These are phyloP conservation scores for Phyllostomus hastatus DNA, from an alignment of 2,113 vertebrate species.

Conservation along the genomic window DNA sequence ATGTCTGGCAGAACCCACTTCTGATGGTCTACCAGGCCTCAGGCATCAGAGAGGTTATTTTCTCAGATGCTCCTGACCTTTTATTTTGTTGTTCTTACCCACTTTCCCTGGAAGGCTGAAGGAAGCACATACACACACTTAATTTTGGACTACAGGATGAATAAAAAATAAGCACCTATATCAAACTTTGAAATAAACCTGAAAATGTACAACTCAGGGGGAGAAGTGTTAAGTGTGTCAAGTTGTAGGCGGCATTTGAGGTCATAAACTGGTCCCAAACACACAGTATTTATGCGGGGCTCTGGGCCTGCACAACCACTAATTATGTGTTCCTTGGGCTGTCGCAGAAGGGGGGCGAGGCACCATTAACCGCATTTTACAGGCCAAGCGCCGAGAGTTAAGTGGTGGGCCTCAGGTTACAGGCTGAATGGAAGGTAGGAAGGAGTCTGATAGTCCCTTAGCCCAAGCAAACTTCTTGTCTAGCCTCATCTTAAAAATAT, in stretches of 20 bases:
- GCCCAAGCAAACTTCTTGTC: background rate
- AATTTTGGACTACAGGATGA: background rate
- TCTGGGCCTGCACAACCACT: slow-evolving; percentile 52
- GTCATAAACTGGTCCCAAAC: slow-evolving; percentile 50
- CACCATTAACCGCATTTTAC: slow-evolving; percentile 45
- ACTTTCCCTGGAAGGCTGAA: background rate
- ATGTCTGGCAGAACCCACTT: background rate
- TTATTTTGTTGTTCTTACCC: background rate
- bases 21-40: background rate
- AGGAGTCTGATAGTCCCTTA: background rate
- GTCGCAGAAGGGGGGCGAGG: background rate
- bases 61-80: background rate
- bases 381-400: slow-evolving; percentile 44
- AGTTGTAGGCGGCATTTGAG: slow-evolving; percentile 49
- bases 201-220: slow-evolving; percentile 19
- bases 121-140: background rate
- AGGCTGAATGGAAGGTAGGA: slow-evolving; percentile 40
- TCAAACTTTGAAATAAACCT: slow-evolving; percentile 42
- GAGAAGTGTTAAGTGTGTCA: slow-evolving; percentile 51
- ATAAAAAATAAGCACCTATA: background rate
- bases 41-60: background rate
- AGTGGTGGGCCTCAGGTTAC: slow-evolving; percentile 40
- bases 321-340: slow-evolving; percentile 57
- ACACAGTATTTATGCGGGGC: slow-evolving; percentile 1
- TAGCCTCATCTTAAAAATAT: background rate